Percentiles rank a stretch among this genome's conserved stretches.
phyloP scores from a whole-genome alignment of 35 echinoderm and acorn worm species.

The Chiridota heheva region DNA sequence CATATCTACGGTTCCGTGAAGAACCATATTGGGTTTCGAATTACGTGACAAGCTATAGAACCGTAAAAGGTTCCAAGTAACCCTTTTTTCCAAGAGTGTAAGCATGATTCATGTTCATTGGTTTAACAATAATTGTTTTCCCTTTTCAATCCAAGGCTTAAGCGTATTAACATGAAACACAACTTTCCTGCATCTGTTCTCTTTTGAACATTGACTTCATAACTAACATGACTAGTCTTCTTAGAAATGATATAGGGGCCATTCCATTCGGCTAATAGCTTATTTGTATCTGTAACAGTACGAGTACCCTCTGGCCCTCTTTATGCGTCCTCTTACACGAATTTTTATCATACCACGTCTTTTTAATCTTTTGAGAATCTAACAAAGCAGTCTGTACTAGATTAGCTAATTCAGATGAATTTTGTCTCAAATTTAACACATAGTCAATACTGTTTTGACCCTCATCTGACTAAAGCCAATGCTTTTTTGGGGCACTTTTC shows the following conservation, averaged over 20 bases:
- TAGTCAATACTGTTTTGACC: constrained; percentile 12
- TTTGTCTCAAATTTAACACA: constrained; percentile 29
- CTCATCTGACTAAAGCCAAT: not conserved
- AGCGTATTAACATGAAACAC: constrained; percentile 34
- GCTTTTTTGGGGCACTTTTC: constrained; percentile 19
- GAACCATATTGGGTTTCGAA: no score
- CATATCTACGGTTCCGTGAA: no score
- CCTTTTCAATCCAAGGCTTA: not conserved
- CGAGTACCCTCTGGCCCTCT: not conserved
- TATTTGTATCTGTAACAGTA: constrained; percentile 4
- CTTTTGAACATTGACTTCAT: not conserved
- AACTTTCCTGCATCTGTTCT: not conserved
- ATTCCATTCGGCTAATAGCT: constrained; percentile 49
- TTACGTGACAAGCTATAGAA: no score
- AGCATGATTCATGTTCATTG: no score
- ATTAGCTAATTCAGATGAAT: not conserved
- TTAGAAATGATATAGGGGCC: constrained; percentile 40
- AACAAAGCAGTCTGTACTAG: not conserved
- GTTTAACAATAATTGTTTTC: not conserved
- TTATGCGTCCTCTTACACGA: not conserved
- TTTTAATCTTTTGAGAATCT: not conserved
- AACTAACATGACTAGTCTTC: constrained; percentile 26
- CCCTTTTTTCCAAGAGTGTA: no score
- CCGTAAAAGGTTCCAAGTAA: no score
- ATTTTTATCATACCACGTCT: constrained; percentile 48